phyloP scores from a whole-genome alignment of 2,888 invertebrate species.

The Lysandra bellargus region DNA sequence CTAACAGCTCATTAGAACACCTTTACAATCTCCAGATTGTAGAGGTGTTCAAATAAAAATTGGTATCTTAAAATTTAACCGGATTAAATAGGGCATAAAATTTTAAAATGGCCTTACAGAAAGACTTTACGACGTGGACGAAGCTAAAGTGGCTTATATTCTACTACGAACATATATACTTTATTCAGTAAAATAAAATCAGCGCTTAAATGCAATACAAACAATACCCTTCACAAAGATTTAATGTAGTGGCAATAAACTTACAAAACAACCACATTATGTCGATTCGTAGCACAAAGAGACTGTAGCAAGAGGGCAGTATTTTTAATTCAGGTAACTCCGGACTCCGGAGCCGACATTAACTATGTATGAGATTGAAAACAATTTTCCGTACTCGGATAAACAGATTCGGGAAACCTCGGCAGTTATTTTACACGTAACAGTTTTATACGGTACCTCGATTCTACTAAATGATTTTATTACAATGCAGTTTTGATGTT shows the following conservation, averaged over 20 bases:
- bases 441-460: neutral
- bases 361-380: conserved; percentile 6
- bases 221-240: neutral
- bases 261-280: neutral
- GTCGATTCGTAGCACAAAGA: neutral
- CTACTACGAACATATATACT: too few relatives aligned
- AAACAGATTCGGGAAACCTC: neutral
- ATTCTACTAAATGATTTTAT: neutral
- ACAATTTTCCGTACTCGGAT: neutral
- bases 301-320: neutral
- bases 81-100: too few relatives aligned
- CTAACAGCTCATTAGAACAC: too few relatives aligned
- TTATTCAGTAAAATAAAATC: too few relatives aligned
- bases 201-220: neutral
- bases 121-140: too few relatives aligned
- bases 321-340: conserved; percentile 6
- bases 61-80: too few relatives aligned
- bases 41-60: too few relatives aligned
- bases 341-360: neutral
- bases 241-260: neutral
- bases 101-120: too few relatives aligned
- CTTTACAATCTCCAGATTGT: too few relatives aligned
- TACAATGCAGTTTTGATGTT: neutral
- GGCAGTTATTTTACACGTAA: neutral
- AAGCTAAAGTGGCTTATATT: too few relatives aligned